Evolutionary conservation across 2,888 invertebrate species (phyloP), one percentile per base, ranked within the genome.

Genomic region (Notodonta dromedarius): DNA sequence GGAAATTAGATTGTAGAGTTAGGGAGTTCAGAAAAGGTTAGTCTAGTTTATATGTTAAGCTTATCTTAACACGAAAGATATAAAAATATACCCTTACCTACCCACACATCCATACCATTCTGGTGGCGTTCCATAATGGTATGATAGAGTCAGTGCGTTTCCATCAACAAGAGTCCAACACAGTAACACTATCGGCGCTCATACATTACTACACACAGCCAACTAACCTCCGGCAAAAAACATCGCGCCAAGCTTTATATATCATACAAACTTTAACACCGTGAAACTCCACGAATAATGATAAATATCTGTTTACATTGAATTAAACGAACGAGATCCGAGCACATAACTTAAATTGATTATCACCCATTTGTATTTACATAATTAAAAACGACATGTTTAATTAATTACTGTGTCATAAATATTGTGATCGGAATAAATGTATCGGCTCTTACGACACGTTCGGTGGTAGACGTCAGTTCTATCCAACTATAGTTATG

Each of bases 71-170:
- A 46, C 11, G 5, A 46, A 46, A 55, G 11, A 16, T n/a, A 14
- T 55, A 71, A 78, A 79, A 80, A 78, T 85, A 74, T 91, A 89
- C 89, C 93, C 94, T 94, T 94, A 94, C 94, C 94, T 94, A 94
- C 94, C 94, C 94, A 94, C 91, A 94, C 94, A 94, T 94, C 94
- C 92, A 94, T 94, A 91, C 94, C 94, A 91, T 94, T 94, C 82
- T 94, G 94, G 91, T 94, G 94, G 69, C 94, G 88, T 87, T 94
- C 94, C 94, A 94, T 94, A 89, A 91, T 93, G 92, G 91, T 93
- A 92, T 91, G 87, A 82, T 42, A 44, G 74, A 73, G 73, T 83
- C 79, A 75, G 77, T 77, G 78, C 68, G 78, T 70, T 83, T 84
- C 88, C 87, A 88, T 88, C 71, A 80, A 82, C 69, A 60, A 62